Percentiles rank a stretch among this genome's conserved stretches.
phyloP scores from a whole-genome alignment of 2,888 invertebrate species.

The Nasonia oneida region DNA sequence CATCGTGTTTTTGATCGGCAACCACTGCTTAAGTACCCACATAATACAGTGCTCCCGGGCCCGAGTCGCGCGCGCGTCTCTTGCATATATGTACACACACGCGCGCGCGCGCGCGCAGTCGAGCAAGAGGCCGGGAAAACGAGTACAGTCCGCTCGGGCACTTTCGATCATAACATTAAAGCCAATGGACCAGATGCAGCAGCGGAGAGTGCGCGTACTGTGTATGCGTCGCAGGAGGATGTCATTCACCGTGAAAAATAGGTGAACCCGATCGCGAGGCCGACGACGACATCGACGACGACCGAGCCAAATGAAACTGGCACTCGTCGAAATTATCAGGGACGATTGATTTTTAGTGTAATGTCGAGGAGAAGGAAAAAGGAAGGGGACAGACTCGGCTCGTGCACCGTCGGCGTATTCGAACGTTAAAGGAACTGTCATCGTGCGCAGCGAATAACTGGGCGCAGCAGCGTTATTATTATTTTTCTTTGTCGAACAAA shows the following conservation, averaged over 20 bases:
- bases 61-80: neutral
- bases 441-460: conserved; percentile 5
- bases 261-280: conserved; percentile 28
- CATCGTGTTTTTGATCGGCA: conserved; percentile 46
- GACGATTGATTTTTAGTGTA: conserved; percentile 61
- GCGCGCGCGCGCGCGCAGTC: neutral
- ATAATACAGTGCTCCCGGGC: conserved; percentile 36
- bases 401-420: neutral
- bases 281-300: neutral
- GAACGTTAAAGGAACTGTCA: conserved; percentile 20
- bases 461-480: conserved; percentile 31
- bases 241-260: conserved; percentile 49
- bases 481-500: conserved; percentile 39
- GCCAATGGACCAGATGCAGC: conserved; percentile 41
- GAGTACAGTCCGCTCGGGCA: conserved; percentile 71
- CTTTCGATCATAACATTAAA: conserved; percentile 69
- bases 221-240: neutral
- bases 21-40: conserved; percentile 19
- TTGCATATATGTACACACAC: neutral
- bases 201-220: neutral
- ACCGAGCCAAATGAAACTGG: conserved; percentile 38
- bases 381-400: neutral
- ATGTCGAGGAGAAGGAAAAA: conserved; percentile 34
- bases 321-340: conserved; percentile 58
- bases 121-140: conserved; percentile 67